These are phyloP conservation scores for Eulemur rufifrons DNA, from an alignment of 2,113 vertebrate species.

Conservation along the genomic window DNA sequence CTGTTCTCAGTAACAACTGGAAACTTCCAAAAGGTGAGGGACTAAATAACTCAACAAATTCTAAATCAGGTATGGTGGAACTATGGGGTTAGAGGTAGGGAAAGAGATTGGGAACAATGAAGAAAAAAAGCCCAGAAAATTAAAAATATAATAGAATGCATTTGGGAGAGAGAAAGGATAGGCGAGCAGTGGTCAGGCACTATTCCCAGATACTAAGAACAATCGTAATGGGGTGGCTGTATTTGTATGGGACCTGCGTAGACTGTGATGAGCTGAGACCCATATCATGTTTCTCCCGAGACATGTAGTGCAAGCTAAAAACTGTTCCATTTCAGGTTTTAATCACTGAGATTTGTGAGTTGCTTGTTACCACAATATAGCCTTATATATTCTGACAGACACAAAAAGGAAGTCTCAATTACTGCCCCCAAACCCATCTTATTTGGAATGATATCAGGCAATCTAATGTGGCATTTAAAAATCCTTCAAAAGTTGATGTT, in stretches of 20 bases:
- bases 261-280: neutral
- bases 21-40: neutral
- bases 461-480: neutral
- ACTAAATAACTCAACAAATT: neutral
- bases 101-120: neutral
- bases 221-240: neutral
- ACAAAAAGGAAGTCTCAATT: neutral
- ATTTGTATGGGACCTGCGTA: no score
- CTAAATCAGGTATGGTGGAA: neutral
- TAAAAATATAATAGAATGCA: neutral
- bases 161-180: neutral
- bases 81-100: neutral
- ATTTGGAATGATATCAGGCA: neutral
- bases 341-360: neutral
- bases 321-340: neutral
- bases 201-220: neutral
- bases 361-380: neutral
- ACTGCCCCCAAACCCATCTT: neutral
- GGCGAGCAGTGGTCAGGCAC: fast-evolving
- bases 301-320: neutral
- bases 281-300: neutral
- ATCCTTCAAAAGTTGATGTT: neutral
- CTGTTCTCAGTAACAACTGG: neutral
- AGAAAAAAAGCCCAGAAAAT: neutral
- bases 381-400: neutral